A percentile compares a stretch with the other conserved stretches of the same genome.
Conservation (phyloP, 1,140 invertebrate genomes). For the Nixonia krombeini region DNA sequence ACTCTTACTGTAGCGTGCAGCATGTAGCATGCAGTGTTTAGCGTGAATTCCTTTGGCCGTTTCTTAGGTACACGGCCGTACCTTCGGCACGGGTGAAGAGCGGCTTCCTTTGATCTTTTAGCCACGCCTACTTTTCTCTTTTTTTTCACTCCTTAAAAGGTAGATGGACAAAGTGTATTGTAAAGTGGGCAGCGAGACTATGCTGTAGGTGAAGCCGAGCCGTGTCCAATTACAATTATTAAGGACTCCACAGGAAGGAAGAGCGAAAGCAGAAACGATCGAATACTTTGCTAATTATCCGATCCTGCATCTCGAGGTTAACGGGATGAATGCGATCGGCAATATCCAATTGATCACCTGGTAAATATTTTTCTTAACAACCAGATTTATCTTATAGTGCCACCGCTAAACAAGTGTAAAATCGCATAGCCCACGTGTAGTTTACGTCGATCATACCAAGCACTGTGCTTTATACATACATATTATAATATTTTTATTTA, state of each 20-base stretch:
- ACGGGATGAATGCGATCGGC: conserved; percentile 60
- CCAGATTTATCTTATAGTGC: conserved; percentile 44
- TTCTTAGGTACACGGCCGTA: conserved; percentile 45
- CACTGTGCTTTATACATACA: no score
- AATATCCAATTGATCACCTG: conserved; percentile 67
- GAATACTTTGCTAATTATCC: conserved; percentile 66
- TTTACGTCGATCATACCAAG: no score
- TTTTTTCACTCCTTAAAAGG: conserved; percentile 73
- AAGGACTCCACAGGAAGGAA: conserved; percentile 63
- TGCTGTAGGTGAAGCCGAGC: conserved; percentile 71
- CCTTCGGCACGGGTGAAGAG: conserved; percentile 59
- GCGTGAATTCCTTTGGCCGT: conserved; percentile 50
- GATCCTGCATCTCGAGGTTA: conserved; percentile 63
- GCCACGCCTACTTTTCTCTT: conserved; percentile 71
- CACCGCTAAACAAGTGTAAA: conserved; percentile 7
- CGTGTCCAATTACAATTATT: conserved; percentile 73
- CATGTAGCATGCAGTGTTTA: conserved; percentile 15
- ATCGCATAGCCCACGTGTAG: no score
- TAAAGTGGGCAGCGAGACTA: conserved; percentile 71
- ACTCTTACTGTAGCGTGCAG: conserved; percentile 30
- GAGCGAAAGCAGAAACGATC: conserved; percentile 57
- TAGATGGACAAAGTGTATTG: conserved; percentile 73
- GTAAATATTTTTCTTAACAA: conserved; percentile 59
- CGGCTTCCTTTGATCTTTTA: conserved; percentile 70
- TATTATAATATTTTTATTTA: no score